Base-by-base conservation (phyloP, 64 coral and sea anemone species). In the Astreopora myriophthalma region DNA sequence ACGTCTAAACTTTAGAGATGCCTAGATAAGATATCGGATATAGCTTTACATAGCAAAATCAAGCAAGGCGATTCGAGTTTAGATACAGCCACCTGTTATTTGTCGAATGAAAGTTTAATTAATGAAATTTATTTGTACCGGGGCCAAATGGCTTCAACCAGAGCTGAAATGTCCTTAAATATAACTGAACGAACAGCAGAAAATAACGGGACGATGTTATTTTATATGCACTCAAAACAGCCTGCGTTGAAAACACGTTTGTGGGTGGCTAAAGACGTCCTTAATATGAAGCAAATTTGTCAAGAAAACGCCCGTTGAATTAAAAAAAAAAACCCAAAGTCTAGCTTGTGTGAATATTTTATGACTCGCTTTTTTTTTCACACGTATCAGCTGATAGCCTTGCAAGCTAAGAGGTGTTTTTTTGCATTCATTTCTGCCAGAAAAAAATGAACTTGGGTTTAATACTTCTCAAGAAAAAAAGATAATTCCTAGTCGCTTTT, bases 61-160 rank as follows among this genome's bases (percentile, higher is more conserved):
- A 82, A 2, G 24, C 79, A 14, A 82, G 9, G 8, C 38, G 52
- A 64, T 82, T 82, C 30, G 11, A 8, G 55, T 36, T 73, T 73
- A 35, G 77, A 81, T 81, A 61, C 30, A 35, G 22, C 79, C 79
- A 82, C 79, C 79, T 82, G 79, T 82, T 82, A 63, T 24, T 11
- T 8, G 3, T 52, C 14, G 22, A 16, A 79, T 82, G 79, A 82
- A 82, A 82, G 79, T 82, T 82, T 82, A 82, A 82, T 82, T 82
- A 82, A 82, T 82, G 32, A 64, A 63, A 82, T 79, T 82, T 55
- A 82, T 82, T 64, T 82, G 79, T 63, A 82, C 32, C 8, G 20
- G 20, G 52, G 33, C 22, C 52, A 62, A 63, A 82, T 57, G 14
- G 63, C 29, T 62, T 17, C 4, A 5, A 38, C 19, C 1, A 82